Conservation (phyloP, 2,797 vertebrate species). For the Etheostoma perlongum region DNA sequence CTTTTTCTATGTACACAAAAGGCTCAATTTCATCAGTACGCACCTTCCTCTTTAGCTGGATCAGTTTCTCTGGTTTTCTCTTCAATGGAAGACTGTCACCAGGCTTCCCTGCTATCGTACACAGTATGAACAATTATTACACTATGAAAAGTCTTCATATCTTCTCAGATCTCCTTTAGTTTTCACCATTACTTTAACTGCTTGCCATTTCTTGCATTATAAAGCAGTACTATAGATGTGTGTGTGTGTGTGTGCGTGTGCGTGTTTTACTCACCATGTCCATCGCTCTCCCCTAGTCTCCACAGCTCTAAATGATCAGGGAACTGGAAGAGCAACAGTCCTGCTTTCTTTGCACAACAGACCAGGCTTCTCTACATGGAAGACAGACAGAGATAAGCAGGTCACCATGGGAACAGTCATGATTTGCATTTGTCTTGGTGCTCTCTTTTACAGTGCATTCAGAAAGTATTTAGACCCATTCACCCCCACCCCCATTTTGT, state of each 20-base stretch:
- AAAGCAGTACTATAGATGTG: not conserved
- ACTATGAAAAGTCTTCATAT: not conserved
- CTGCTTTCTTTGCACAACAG: conserved; percentile 89
- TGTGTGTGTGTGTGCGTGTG: not conserved
- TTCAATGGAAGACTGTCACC: conserved; percentile 88
- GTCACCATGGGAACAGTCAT: not conserved
- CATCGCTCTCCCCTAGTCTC: conserved; percentile 90
- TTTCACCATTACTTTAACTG: not conserved
- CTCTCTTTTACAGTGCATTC: not conserved
- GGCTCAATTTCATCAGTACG: not conserved
- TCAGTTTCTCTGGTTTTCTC: conserved; percentile 90
- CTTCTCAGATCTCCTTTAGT: not conserved
- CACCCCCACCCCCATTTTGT: not conserved
- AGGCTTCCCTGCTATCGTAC: conserved; percentile 82
- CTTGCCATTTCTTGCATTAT: not conserved
- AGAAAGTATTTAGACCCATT: not conserved
- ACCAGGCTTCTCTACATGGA: conserved; percentile 85
- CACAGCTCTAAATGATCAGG: conserved; percentile 92
- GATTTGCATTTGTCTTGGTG: not conserved
- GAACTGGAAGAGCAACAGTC: conserved; percentile 95
- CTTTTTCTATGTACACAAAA: too few relatives aligned
- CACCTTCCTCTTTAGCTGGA: conserved; percentile 95
- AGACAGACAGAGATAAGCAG: not conserved
- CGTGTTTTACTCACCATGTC: conserved; percentile 81
- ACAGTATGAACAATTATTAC: not conserved